Percentiles rank a stretch among this genome's conserved stretches.
Evolutionary conservation across 2,888 invertebrate genomes (phyloP).

Genomic region (Hypomecis punctinalis): DNA sequence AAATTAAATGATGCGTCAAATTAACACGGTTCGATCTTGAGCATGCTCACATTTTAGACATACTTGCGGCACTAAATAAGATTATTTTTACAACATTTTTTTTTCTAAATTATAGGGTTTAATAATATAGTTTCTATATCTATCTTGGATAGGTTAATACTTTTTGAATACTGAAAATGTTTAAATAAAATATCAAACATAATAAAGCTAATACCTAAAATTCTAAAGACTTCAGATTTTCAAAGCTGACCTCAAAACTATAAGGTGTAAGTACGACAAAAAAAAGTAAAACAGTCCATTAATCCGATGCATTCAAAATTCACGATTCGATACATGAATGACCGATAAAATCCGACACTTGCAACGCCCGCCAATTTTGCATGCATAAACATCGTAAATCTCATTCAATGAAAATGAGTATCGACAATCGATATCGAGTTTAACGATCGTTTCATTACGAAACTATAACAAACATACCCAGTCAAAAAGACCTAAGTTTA

Average conservation of each 20-base stretch:
- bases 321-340: conserved; percentile 71
- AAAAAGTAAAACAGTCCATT: conserved; percentile 62
- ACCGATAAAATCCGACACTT: conserved; percentile 78
- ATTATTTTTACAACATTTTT: too few species aligned
- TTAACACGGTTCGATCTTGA: too few species aligned
- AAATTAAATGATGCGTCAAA: neutral
- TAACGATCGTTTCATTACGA: conserved; percentile 70
- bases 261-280: conserved; percentile 51
- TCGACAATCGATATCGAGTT: conserved; percentile 73
- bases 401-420: conserved; percentile 76
- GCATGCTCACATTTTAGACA: too few species aligned
- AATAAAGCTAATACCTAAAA: neutral
- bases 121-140: too few species aligned
- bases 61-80: too few species aligned
- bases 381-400: conserved; percentile 80
- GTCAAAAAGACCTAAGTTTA: conserved; percentile 29
- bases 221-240: conserved; percentile 42
- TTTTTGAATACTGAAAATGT: too few species aligned
- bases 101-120: too few species aligned
- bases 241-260: conserved; percentile 57
- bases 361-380: conserved; percentile 74
- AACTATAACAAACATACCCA: conserved; percentile 51
- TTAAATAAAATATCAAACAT: neutral
- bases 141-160: too few species aligned
- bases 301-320: conserved; percentile 69